Evolutionary conservation across 2,888 invertebrate species (phyloP).

Genomic region (Archips crataeganus): DNA sequence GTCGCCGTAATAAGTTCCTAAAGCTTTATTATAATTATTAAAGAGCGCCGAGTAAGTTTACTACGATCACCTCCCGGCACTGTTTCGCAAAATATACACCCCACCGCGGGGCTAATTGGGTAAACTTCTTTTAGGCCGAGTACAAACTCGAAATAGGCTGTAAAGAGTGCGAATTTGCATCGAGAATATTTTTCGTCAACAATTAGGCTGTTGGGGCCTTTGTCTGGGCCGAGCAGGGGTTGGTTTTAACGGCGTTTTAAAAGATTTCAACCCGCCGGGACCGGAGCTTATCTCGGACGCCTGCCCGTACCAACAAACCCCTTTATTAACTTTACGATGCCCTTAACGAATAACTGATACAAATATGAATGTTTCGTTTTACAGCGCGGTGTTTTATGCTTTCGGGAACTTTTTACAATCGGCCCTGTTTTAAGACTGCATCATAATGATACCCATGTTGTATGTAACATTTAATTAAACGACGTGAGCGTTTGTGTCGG

Average conservation of each 20-base stretch:
- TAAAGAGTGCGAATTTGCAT: slow-evolving; percentile 84
- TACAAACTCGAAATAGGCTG: slow-evolving; percentile 83
- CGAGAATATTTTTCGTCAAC: slow-evolving; percentile 84
- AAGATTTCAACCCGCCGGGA: slow-evolving; percentile 77
- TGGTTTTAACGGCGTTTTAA: slow-evolving; percentile 85
- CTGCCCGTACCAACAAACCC: slow-evolving; percentile 79
- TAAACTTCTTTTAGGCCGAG: slow-evolving; percentile 76
- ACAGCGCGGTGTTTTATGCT: slow-evolving; percentile 70
- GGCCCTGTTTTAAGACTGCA: slow-evolving; percentile 37
- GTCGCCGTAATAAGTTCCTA: slow-evolving; percentile 9
- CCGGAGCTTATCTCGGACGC: slow-evolving; percentile 80
- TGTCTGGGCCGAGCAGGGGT: slow-evolving; percentile 77
- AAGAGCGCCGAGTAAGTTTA: slow-evolving; percentile 34
- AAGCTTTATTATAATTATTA: slow-evolving; percentile 10
- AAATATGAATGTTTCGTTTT: slow-evolving; percentile 78
- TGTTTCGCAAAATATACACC: slow-evolving; percentile 62
- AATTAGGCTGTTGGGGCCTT: slow-evolving; percentile 81
- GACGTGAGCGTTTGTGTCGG: background rate
- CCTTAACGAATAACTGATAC: slow-evolving; percentile 83
- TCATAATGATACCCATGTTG: slow-evolving; percentile 22
- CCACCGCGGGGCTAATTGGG: slow-evolving; percentile 73
- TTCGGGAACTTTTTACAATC: slow-evolving; percentile 70
- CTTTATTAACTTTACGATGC: slow-evolving; percentile 84
- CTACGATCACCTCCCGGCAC: slow-evolving; percentile 42
- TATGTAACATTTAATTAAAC: slow-evolving; percentile 26